Evolutionary conservation across 2,888 invertebrate genomes (phyloP).

Genomic region (Heliconius ethilla): DNA sequence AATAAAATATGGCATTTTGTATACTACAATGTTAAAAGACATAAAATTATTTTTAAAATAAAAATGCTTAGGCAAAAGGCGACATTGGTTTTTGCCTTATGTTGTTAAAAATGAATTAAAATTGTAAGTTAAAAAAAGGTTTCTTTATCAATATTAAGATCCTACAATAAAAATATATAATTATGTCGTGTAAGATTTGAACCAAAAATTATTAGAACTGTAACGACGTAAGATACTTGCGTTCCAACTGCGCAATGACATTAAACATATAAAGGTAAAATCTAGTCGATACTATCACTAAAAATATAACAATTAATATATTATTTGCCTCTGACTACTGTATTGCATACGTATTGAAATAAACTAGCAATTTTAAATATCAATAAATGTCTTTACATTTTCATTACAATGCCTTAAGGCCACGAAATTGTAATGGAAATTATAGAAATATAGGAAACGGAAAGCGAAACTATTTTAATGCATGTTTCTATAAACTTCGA

Average conservation of each 20-base stretch:
- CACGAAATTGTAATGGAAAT: not conserved
- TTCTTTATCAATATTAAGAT: not conserved
- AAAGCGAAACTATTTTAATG: not conserved
- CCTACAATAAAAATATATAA: too few relatives aligned
- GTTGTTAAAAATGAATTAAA: too few relatives aligned
- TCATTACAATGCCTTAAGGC: not conserved
- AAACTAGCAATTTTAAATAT: not conserved
- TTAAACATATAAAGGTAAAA: constrained; percentile 1
- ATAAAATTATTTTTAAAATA: not conserved
- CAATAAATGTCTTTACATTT: too few relatives aligned
- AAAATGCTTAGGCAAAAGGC: too few relatives aligned
- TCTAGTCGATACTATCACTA: not conserved
- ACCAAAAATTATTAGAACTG: not conserved
- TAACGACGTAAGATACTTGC: not conserved
- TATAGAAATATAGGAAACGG: not conserved
- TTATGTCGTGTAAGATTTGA: not conserved
- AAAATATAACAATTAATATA: constrained; percentile 7
- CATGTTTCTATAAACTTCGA: not conserved
- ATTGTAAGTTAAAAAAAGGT: too few relatives aligned
- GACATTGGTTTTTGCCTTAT: not conserved
- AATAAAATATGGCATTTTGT: not conserved
- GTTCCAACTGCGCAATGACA: constrained; percentile 11
- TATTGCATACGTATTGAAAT: not conserved
- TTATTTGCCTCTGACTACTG: not conserved
- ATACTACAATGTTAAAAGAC: not conserved